These are phyloP conservation scores for Drosophila pegasa DNA, from an alignment of 2,888 invertebrate genomes.

Conservation along the genomic window DNA sequence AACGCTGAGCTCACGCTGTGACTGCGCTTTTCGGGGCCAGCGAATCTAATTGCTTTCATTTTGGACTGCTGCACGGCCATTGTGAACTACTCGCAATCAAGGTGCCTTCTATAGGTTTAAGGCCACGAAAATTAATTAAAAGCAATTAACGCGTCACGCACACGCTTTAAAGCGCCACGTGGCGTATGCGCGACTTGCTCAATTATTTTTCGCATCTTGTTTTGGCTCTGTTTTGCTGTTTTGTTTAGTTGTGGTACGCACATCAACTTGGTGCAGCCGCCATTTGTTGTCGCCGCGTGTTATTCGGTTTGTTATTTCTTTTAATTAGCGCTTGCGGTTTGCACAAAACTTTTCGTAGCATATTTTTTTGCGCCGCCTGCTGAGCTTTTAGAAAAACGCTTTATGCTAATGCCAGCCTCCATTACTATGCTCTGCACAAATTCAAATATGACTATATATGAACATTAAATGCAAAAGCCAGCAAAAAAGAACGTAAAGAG, in stretches of 20 bases:
- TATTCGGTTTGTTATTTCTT: constrained; percentile 57
- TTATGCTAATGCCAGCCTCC: constrained; percentile 57
- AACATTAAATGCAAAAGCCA: constrained; percentile 43
- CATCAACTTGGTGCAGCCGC: constrained; percentile 27
- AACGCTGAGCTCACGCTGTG: constrained; percentile 17
- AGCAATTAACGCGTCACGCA: constrained; percentile 67
- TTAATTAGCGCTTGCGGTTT: constrained; percentile 69
- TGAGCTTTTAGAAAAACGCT: constrained; percentile 39
- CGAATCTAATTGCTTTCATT: constrained; percentile 56
- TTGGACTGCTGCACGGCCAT: constrained; percentile 26
- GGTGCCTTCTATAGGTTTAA: constrained; percentile 47
- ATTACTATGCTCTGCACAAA: constrained; percentile 29
- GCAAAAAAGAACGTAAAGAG: constrained; percentile 2
- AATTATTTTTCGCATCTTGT: constrained; percentile 12
- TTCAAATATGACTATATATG: constrained; percentile 43
- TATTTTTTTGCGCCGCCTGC: constrained; percentile 48
- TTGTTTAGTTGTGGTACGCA: constrained; percentile 3
- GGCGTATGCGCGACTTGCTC: constrained; percentile 53
- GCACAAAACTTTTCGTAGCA: constrained; percentile 44
- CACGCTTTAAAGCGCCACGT: constrained; percentile 44
- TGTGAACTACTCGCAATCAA: constrained; percentile 30
- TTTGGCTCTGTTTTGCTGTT: neutral
- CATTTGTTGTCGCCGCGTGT: constrained; percentile 41
- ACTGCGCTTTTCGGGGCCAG: constrained; percentile 22
- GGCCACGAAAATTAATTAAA: constrained; percentile 73